A percentile compares a stretch with the other conserved stretches of the same genome.
These are phyloP conservation scores for Drosophila nigrodunni DNA, from an alignment of 1,140 invertebrate genomes.

Conservation along the genomic window DNA sequence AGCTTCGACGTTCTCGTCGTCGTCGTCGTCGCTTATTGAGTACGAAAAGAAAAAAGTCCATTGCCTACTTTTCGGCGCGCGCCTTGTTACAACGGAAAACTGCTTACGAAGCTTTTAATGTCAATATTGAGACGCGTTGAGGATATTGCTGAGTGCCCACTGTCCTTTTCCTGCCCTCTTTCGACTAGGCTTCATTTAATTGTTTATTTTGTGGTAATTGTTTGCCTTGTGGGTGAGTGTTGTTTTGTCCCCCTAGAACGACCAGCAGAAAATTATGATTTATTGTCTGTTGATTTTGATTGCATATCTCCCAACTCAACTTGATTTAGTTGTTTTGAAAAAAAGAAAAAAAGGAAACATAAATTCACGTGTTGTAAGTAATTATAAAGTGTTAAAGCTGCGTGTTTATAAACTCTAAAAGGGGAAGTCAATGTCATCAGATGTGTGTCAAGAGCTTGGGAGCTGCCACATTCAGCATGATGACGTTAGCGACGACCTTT, in stretches of 20 bases:
- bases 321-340: not conserved
- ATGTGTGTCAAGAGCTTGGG: conserved; percentile 52
- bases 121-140: conserved; percentile 4
- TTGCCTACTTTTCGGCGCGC: conserved; percentile 63
- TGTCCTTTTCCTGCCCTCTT: conserved; percentile 21
- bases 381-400: conserved; percentile 7
- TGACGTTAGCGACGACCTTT: conserved; percentile 22
- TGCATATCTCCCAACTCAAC: not conserved
- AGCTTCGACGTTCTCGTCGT: conserved; percentile 43
- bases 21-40: conserved; percentile 60
- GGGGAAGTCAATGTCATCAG: conserved; percentile 43
- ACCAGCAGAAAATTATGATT: conserved; percentile 55
- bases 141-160: conserved; percentile 36
- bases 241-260: not conserved
- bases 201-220: conserved; percentile 74
- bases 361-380: not conserved
- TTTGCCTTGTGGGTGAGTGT: conserved; percentile 47
- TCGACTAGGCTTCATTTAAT: conserved; percentile 59
- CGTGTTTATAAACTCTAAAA: conserved; percentile 14
- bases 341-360: not conserved
- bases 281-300: conserved; percentile 16
- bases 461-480: conserved; percentile 7
- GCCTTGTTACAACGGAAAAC: conserved; percentile 35
- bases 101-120: conserved; percentile 45
- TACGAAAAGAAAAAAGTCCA: conserved; percentile 63